A percentile compares a stretch with the other conserved stretches of the same genome.
Evolutionary conservation across 2,797 vertebrate genomes (phyloP).

Genomic region (Triplophysa yarkandensis): DNA sequence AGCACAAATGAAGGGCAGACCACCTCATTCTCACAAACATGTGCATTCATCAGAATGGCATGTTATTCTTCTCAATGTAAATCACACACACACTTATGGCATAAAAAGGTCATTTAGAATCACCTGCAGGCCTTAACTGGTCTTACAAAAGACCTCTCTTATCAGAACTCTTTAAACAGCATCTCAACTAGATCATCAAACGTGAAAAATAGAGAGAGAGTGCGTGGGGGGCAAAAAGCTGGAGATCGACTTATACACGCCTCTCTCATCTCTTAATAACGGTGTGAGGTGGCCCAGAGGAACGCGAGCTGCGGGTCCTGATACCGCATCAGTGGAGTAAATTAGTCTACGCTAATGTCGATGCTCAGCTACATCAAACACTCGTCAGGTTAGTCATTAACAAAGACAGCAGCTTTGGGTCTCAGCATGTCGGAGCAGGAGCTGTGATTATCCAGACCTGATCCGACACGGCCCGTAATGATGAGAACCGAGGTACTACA

Average conservation of each 20-base stretch:
- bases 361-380: conserved; percentile 74
- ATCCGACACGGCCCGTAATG: conserved; percentile 69
- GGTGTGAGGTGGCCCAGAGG: conserved; percentile 62
- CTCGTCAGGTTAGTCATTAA: conserved; percentile 68
- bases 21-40: conserved; percentile 21
- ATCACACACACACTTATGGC: conserved; percentile 32
- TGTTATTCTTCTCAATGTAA: conserved; percentile 50
- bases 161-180: conserved; percentile 41
- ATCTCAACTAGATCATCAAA: conserved; percentile 46
- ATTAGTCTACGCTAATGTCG: conserved; percentile 79
- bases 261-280: conserved; percentile 62
- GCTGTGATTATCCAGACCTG: conserved; percentile 75
- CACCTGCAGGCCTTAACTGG: conserved; percentile 40
- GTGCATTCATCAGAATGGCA: conserved; percentile 36
- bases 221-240: conserved; percentile 14
- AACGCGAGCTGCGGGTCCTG: conserved; percentile 60
- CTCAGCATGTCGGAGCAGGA: conserved; percentile 73
- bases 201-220: conserved; percentile 42
- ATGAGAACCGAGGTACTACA: conserved; percentile 76
- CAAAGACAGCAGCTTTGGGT: conserved; percentile 65
- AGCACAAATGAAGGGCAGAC: conserved; percentile 5
- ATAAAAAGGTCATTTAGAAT: conserved; percentile 41
- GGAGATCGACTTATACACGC: conserved; percentile 36
- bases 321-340: conserved; percentile 70
- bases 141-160: conserved; percentile 47